phyloP scores from a whole-genome alignment of 1,140 invertebrate genomes.

The Venturia canescens region DNA sequence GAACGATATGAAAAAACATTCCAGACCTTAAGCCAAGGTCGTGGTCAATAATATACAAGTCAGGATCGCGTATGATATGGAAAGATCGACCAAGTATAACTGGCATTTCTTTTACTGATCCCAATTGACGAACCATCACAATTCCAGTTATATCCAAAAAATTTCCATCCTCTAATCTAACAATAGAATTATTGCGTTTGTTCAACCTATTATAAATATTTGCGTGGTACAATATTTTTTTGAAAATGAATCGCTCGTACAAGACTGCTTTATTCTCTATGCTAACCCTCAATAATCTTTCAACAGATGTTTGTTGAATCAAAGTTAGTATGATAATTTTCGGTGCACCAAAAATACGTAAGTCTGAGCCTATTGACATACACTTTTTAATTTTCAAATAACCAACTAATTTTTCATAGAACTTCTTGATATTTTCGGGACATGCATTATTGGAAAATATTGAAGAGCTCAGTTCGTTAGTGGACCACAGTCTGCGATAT shows the following conservation, averaged over 20 bases:
- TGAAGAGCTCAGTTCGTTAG: constrained; percentile 3
- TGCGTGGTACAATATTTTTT: constrained; percentile 5
- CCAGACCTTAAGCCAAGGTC: too few species aligned
- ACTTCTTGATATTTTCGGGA: background rate
- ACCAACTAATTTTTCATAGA: too few species aligned
- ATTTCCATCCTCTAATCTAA: background rate
- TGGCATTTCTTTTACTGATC: too few species aligned
- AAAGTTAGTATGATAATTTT: background rate
- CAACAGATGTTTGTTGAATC: background rate
- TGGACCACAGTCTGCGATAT: constrained; percentile 43
- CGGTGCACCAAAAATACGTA: background rate
- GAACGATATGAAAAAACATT: too few species aligned
- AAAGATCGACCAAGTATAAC: too few species aligned
- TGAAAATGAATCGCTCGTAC: background rate
- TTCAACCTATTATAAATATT: background rate
- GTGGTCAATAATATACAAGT: too few species aligned
- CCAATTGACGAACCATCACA: too few species aligned
- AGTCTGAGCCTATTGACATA: background rate
- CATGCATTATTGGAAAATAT: background rate
- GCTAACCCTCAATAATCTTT: background rate
- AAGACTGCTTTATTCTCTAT: background rate
- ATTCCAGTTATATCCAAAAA: background rate
- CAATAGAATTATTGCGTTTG: background rate
- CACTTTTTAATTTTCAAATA: background rate
- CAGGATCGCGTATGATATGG: too few species aligned